Evolutionary conservation across 2,113 vertebrate species (phyloP).

Genomic region (Oophaga pumilio): DNA sequence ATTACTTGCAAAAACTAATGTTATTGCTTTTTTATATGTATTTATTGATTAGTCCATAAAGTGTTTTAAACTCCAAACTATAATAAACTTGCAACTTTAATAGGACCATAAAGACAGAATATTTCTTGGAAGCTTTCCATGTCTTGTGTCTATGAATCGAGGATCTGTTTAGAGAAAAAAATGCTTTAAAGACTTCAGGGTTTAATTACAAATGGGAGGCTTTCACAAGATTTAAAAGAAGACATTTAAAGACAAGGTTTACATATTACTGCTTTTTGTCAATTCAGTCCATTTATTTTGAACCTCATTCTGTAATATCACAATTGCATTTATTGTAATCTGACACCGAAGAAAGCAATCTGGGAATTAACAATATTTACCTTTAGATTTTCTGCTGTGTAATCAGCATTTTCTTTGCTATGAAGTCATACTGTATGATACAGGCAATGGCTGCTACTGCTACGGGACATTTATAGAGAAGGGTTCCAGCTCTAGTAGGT

Average conservation of each 20-base stretch:
- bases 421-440: neutral
- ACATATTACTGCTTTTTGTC: neutral
- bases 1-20: slow-evolving; percentile 49
- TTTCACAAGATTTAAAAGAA: neutral
- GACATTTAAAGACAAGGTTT: neutral
- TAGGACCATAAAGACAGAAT: slow-evolving; percentile 40
- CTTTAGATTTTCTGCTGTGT: neutral
- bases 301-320: neutral
- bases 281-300: neutral
- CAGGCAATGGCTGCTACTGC: neutral
- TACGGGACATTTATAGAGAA: neutral
- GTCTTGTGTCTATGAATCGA: slow-evolving; percentile 31
- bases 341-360: neutral
- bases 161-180: slow-evolving; percentile 40
- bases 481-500: neutral
- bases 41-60: slow-evolving; percentile 56
- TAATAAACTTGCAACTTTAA: slow-evolving; percentile 51
- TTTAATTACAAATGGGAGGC: slow-evolving; percentile 27
- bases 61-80: slow-evolving; percentile 40
- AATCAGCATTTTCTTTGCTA: neutral
- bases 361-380: neutral
- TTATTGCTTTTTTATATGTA: slow-evolving; percentile 49
- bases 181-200: neutral
- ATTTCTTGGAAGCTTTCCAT: slow-evolving; percentile 43
- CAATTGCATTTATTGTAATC: neutral